A percentile compares a stretch with the other conserved stretches of the same genome.
phyloP scores from a whole-genome alignment of 1,140 invertebrate genomes.

The Lucilia cuprina region DNA sequence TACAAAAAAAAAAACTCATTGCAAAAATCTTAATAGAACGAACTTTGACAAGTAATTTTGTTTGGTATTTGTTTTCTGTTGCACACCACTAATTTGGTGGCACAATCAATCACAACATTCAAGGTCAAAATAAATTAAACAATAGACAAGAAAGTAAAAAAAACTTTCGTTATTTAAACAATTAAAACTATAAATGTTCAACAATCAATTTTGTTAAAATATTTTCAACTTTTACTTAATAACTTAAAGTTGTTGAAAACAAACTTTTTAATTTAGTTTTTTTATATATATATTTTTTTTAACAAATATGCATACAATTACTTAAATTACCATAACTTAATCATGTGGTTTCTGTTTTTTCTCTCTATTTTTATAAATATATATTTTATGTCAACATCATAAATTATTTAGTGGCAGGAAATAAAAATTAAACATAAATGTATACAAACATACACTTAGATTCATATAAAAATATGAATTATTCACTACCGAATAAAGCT shows the following conservation, averaged over 20 bases:
- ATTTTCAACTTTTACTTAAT: neutral
- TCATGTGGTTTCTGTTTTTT: neutral
- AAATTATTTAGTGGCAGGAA: neutral
- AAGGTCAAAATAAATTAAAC: neutral
- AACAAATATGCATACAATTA: neutral
- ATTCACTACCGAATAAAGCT: neutral
- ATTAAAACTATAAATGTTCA: too few species aligned
- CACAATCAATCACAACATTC: neutral
- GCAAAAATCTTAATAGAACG: too few species aligned
- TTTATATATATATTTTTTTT: too few species aligned
- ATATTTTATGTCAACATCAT: neutral
- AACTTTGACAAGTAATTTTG: too few species aligned
- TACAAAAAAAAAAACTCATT: too few species aligned
- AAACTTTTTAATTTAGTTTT: too few species aligned
- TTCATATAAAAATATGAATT: neutral
- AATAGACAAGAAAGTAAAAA: too few species aligned
- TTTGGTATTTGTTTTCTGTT: too few species aligned
- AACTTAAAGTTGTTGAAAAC: neutral
- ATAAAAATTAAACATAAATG: neutral
- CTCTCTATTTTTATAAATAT: neutral
- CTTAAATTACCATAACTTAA: neutral
- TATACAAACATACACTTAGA: neutral
- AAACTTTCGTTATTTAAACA: too few species aligned
- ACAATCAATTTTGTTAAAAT: too few species aligned
- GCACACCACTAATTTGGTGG: too few species aligned